Conservation (phyloP, 2,888 invertebrate genomes). For the Microctonus brassicae region DNA sequence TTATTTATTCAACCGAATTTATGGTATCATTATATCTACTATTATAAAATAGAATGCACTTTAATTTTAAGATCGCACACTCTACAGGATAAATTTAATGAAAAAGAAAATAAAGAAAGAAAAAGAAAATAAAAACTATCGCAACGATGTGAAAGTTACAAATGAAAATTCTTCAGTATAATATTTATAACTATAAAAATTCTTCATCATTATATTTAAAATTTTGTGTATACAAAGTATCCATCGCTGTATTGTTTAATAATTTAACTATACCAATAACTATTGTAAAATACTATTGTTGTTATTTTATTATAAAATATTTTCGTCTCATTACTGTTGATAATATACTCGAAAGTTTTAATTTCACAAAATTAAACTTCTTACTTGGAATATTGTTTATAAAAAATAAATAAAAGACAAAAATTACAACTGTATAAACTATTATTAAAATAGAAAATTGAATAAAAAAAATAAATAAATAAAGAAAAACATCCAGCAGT, state of each 20-base stretch:
- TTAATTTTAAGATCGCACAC: background rate
- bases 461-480: slow-evolving; percentile 7
- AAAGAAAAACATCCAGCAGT: too few species aligned
- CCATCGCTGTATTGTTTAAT: background rate
- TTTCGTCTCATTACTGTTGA: background rate
- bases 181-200: background rate
- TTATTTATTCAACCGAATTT: background rate
- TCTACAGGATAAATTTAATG: background rate
- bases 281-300: background rate
- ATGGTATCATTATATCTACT: background rate
- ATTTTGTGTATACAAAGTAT: background rate
- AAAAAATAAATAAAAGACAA: background rate
- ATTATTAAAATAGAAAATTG: background rate
- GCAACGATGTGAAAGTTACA: too few species aligned
- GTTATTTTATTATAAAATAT: background rate
- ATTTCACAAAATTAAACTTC: background rate
- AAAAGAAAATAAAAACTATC: background rate
- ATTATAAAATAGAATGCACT: background rate
- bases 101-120: background rate
- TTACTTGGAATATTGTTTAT: background rate
- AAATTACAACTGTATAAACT: background rate
- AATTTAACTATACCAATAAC: too few species aligned
- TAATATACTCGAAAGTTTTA: background rate
- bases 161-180: background rate
- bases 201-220: background rate